phyloP scores from a whole-genome alignment of 2,113 vertebrate species.

The Atractosteus spatula region DNA sequence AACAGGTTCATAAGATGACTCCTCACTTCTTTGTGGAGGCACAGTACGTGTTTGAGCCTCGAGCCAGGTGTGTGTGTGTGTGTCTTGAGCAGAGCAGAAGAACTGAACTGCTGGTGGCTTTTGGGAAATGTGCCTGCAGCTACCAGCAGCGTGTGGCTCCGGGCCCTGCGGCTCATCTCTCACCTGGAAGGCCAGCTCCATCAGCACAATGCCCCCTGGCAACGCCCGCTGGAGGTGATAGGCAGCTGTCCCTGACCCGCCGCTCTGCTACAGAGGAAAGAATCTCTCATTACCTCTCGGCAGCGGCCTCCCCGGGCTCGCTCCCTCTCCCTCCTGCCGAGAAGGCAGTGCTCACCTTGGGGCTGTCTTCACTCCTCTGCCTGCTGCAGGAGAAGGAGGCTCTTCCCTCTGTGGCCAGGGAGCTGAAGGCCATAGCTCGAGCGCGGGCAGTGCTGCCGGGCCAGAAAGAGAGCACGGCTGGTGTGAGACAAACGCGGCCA shows the following conservation, averaged over 20 bases:
- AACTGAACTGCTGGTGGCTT: too few species aligned
- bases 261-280: constrained; percentile 60
- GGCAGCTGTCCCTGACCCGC: constrained; percentile 59
- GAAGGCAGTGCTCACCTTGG: constrained; percentile 74
- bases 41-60: too few species aligned
- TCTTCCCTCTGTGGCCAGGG: constrained; percentile 81
- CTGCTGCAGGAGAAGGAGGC: constrained; percentile 89
- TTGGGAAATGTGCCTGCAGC: too few species aligned
- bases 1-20: too few species aligned
- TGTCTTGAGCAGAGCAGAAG: too few species aligned
- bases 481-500: too few species aligned
- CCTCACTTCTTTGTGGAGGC: too few species aligned
- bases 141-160: neutral
- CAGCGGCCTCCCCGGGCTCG: neutral
- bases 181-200: constrained; percentile 96
- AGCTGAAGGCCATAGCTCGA: constrained; percentile 76
- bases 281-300: neutral
- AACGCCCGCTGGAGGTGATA: constrained; percentile 95
- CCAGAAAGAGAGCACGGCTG: neutral
- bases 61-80: neutral
- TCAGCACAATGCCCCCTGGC: constrained; percentile 91
- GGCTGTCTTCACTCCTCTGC: constrained; percentile 89
- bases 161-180: constrained; percentile 10
- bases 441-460: constrained; percentile 72
- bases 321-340: neutral